Conservation (phyloP, 2,113 vertebrate genomes). For the Camarhynchus parvulus region DNA sequence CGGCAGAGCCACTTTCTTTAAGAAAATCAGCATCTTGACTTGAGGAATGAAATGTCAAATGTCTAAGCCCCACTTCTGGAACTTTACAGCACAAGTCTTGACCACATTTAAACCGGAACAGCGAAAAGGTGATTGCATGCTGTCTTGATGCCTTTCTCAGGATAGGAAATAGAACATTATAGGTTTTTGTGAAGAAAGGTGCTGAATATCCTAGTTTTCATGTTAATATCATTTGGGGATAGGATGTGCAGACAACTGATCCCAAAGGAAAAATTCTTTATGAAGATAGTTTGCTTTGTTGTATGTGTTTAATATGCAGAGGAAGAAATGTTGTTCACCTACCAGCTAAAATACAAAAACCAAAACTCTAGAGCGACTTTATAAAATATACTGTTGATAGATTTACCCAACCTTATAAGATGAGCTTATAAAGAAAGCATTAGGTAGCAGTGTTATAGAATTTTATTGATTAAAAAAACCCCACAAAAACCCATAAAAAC, state of each 20-base stretch:
- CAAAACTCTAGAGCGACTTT: neutral
- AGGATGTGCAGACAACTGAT: neutral
- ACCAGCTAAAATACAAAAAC: neutral
- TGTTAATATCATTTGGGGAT: neutral
- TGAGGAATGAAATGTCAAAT: neutral
- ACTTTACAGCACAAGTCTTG: neutral
- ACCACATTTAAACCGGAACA: neutral
- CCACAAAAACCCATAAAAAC: too few species aligned
- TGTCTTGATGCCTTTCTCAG: neutral
- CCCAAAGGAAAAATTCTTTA: neutral
- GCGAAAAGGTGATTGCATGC: neutral
- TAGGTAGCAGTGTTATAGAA: neutral
- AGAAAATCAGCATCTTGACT: neutral
- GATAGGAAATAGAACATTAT: neutral
- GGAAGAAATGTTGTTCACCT: neutral
- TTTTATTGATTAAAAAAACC: neutral
- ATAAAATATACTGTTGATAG: neutral
- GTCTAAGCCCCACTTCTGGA: neutral
- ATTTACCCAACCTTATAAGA: neutral
- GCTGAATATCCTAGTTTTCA: neutral
- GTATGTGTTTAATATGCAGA: neutral
- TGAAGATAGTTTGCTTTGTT: neutral
- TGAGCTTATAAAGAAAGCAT: neutral
- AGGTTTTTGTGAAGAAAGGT: neutral
- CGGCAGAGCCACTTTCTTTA: neutral